These are phyloP conservation scores for Calypte anna DNA, from an alignment of 2,113 vertebrate species.

Conservation along the genomic window DNA sequence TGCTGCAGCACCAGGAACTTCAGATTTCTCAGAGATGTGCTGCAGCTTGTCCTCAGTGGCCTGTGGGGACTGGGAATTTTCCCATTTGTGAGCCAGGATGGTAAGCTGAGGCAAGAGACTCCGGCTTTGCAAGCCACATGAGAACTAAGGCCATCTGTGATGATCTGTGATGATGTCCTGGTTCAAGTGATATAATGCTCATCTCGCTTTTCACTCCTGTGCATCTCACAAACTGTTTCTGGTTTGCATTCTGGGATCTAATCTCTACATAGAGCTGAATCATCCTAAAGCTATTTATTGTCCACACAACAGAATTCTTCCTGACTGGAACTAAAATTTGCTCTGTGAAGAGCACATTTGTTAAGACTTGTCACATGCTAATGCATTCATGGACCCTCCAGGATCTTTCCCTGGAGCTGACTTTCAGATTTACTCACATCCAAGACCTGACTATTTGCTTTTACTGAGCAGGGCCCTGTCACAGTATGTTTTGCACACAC, in stretches of 20 bases:
- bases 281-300: neutral
- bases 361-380: neutral
- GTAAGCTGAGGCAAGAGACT: neutral
- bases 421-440: neutral
- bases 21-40: neutral
- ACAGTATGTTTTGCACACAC: neutral
- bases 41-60: fast-evolving
- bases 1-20: neutral
- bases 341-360: neutral
- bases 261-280: neutral
- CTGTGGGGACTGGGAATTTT: neutral
- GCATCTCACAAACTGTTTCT: neutral
- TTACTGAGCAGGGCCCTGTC: neutral
- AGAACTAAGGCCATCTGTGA: neutral
- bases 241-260: neutral
- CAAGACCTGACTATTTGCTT: neutral
- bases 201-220: neutral
- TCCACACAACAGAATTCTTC: neutral
- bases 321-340: neutral
- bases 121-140: neutral
- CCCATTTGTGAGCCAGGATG: neutral
- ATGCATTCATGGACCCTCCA: neutral
- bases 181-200: neutral
- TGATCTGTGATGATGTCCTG: neutral
- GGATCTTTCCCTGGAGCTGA: neutral